Base-by-base conservation (phyloP, 2,113 vertebrate species). In the Pelusios castaneus region DNA sequence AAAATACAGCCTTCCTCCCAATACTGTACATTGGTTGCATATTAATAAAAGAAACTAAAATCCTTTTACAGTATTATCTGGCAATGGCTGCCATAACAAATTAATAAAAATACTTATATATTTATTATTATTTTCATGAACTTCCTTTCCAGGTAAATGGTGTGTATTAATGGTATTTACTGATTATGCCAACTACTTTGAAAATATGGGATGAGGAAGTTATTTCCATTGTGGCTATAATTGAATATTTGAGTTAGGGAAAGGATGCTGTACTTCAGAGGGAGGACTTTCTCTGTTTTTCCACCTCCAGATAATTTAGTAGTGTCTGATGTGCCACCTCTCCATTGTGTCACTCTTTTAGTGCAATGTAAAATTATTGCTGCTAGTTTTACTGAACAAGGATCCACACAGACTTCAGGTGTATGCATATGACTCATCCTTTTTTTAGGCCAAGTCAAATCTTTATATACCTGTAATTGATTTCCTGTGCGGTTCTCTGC, bases 121-220 rank as follows among this genome's bases (percentile, higher is more conserved):
- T n/a, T n/a, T n/a, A n/a, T 89, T 93, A 91, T 52, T 51, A 67
- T 93, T 93, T 96, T 91, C 78, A 90, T 89, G 55, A 51, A 51
- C 27, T 55, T 93, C 75, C 60, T 45, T 88, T 16, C 83, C 77
- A 83, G 47, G 52, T 90, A 93, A 96, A 94, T 19, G 82, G n/a
- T 60, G 78, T 73, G 58, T 87, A 92, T 93, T 60, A 34, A 89
- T 70, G 93, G 55, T 16, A 70, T 95, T 96, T 77, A 84, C 70
- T 84, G 56, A 55, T 78, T 80, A 89, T 84, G 63, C 73, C 88
- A 90, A 52, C 47, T 16, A 22, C 84, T 85, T 77, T 43, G 83
- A 93, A 95, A 89, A 87, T 11, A 85, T 2, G 34, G 63, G 73
- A 76, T 2, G 47, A 4, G 29, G 29, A 63, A 19, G 60, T 63